phyloP scores from a whole-genome alignment of 2,888 invertebrate species.

The Coleophora deauratella region DNA sequence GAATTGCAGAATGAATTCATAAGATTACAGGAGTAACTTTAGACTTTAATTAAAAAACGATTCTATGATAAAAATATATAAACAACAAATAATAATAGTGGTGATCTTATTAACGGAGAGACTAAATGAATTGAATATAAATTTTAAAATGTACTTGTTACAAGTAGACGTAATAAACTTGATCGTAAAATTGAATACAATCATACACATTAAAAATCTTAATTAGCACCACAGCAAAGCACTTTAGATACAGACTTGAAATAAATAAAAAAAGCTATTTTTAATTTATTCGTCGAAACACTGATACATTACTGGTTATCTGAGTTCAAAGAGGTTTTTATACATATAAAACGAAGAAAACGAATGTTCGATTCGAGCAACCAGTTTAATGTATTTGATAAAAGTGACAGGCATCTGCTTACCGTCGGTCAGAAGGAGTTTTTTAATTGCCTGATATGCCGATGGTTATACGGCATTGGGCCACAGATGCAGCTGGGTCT shows the following conservation, averaged over 20 bases:
- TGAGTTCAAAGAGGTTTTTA: conserved; percentile 50
- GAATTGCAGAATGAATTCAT: no score
- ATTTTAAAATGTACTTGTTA: no score
- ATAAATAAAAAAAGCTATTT: conserved; percentile 50
- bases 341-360: conserved; percentile 45
- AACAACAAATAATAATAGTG: no score
- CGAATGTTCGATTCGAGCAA: conserved; percentile 59
- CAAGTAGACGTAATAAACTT: no score
- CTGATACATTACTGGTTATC: conserved; percentile 67
- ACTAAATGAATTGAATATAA: no score
- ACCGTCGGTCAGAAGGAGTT: conserved; percentile 45
- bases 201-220: conserved; percentile 25
- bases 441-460: conserved; percentile 68
- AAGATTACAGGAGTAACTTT: no score
- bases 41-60: no score
- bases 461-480: conserved; percentile 33
- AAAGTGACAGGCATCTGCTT: conserved; percentile 69
- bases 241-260: conserved; percentile 19
- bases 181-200: no score
- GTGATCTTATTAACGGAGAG: no score
- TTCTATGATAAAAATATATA: no score
- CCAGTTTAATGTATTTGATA: conserved; percentile 72
- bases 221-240: conserved; percentile 44
- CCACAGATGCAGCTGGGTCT: conserved; percentile 26
- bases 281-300: conserved; percentile 60